Evolutionary conservation across 2,113 vertebrate species (phyloP).

Genomic region (Pavo muticus): DNA sequence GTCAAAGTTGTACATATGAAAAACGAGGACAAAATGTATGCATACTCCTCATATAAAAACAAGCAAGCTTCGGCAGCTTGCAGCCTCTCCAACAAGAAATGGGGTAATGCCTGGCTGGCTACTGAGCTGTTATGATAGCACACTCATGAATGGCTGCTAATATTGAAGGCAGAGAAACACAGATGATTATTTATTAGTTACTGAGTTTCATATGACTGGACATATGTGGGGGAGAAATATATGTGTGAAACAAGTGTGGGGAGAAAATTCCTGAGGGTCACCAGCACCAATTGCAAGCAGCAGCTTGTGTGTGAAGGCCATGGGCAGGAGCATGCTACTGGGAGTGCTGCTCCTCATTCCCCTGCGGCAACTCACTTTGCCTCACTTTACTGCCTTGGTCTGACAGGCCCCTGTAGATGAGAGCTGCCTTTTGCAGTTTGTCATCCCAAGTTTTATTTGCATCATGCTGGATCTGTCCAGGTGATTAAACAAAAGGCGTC

Average conservation of each 20-base stretch:
- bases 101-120: neutral
- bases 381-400: neutral
- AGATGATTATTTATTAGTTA: neutral
- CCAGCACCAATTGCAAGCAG: neutral
- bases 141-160: neutral
- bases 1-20: neutral
- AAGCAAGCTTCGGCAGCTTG: neutral
- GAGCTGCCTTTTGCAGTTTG: neutral
- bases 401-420: neutral
- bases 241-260: neutral
- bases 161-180: neutral
- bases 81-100: neutral
- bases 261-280: neutral
- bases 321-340: accelerated
- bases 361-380: neutral
- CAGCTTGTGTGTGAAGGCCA: neutral
- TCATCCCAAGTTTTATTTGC: neutral
- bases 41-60: neutral
- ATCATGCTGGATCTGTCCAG: neutral
- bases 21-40: neutral
- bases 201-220: neutral
- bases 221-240: no score
- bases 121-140: neutral
- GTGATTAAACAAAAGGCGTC: slow-evolving; percentile 53
- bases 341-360: neutral